Evolutionary conservation across 2,888 invertebrate genomes (phyloP).

Genomic region (Neoascia interrupta): DNA sequence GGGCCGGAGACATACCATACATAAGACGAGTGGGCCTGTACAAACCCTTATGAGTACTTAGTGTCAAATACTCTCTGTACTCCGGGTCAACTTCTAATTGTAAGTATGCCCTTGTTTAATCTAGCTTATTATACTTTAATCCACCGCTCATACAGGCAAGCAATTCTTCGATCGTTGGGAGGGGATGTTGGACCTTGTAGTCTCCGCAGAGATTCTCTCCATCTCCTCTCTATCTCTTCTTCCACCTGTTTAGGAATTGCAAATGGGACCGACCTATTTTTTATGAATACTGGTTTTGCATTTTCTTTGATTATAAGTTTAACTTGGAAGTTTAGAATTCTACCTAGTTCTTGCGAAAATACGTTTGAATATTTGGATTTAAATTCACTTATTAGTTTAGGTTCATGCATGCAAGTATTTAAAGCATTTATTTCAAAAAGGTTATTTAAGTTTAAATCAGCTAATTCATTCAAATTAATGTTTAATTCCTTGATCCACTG

Average conservation of each 20-base stretch:
- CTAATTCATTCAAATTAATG: slow-evolving; percentile 50
- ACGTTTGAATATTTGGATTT: background rate
- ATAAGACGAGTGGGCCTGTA: slow-evolving; percentile 72
- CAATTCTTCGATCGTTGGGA: no score
- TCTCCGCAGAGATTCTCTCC: no score
- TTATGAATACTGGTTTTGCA: background rate
- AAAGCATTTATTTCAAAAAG: no score
- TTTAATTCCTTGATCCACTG: slow-evolving; percentile 71
- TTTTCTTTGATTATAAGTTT: background rate
- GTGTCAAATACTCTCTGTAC: slow-evolving; percentile 71
- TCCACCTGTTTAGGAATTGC: slow-evolving; percentile 14
- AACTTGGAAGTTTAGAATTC: background rate
- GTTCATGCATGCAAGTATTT: no score
- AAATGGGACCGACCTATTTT: slow-evolving; percentile 16
- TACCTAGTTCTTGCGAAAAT: background rate
- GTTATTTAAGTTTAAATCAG: background rate
- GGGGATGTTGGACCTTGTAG: no score
- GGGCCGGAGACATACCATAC: slow-evolving; percentile 74
- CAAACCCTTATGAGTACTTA: slow-evolving; percentile 75
- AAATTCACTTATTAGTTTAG: background rate
- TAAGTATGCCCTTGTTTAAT: slow-evolving; percentile 75
- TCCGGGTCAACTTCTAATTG: slow-evolving; percentile 74
- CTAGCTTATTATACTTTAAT: slow-evolving; percentile 71
- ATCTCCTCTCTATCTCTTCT: no score
- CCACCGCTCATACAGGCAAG: no score